Conservation (phyloP, 2,888 invertebrate genomes). For the Papilio demoleus region DNA sequence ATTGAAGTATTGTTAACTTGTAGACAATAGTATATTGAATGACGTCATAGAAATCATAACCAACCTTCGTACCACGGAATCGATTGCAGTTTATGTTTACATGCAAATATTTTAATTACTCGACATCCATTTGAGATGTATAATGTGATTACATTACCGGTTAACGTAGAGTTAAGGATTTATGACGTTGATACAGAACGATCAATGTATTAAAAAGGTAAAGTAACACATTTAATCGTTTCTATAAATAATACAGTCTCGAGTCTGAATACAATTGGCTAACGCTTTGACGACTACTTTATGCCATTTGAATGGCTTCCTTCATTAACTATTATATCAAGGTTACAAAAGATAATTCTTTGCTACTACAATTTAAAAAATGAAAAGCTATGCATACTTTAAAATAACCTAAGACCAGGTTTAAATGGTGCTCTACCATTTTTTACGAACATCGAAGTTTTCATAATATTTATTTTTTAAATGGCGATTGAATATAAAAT, state of each 20-base stretch:
- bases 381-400: not conserved
- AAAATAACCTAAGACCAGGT: too few relatives aligned
- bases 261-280: constrained; percentile 14
- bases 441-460: too few relatives aligned
- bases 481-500: not conserved
- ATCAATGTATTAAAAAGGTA: not conserved
- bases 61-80: constrained; percentile 27
- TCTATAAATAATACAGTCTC: constrained; percentile 15
- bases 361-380: not conserved
- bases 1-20: constrained; percentile 9
- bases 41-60: constrained; percentile 16
- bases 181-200: constrained; percentile 27
- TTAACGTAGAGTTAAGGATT: constrained; percentile 21
- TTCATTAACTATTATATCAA: not conserved
- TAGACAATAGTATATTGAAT: constrained; percentile 28
- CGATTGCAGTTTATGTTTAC: constrained; percentile 24
- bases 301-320: not conserved
- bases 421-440: too few relatives aligned
- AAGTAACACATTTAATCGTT: constrained; percentile 2
- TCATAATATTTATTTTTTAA: not conserved
- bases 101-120: constrained; percentile 34
- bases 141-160: constrained; percentile 3
- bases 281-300: constrained; percentile 1
- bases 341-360: not conserved
- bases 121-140: constrained; percentile 30